phyloP scores from a whole-genome alignment of 2,797 vertebrate species.

The Gambelia wislizenii region DNA sequence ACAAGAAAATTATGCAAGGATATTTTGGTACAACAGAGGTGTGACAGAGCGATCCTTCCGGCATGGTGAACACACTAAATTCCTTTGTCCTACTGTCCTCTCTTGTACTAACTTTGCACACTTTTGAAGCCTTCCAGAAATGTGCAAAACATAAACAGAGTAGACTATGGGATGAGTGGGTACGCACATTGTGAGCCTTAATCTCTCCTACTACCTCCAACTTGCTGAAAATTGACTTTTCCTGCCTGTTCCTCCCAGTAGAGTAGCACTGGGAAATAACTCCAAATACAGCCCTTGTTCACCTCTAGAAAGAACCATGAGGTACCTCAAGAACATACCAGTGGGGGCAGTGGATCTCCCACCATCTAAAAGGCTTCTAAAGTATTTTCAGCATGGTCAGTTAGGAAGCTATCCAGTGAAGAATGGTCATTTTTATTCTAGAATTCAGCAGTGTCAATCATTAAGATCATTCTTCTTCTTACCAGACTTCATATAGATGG shows the following conservation, averaged over 20 bases:
- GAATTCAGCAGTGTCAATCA: background rate
- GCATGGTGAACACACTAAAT: background rate
- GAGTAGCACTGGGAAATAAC: background rate
- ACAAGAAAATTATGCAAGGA: background rate
- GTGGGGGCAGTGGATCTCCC: background rate
- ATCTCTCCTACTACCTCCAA: background rate
- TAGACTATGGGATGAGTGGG: background rate
- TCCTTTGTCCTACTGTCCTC: background rate
- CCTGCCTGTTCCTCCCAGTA: background rate
- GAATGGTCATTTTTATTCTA: background rate
- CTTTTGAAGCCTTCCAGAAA: background rate
- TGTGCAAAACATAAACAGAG: background rate
- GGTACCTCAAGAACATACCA: background rate
- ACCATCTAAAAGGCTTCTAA: background rate
- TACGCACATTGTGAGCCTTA: background rate
- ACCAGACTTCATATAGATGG: background rate
- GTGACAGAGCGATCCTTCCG: background rate
- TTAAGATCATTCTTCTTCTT: background rate
- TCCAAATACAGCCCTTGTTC: background rate
- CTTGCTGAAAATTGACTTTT: background rate
- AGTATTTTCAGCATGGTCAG: background rate
- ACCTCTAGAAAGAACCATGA: background rate
- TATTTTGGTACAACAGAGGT: background rate
- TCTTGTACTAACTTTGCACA: background rate
- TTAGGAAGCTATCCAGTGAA: fast-evolving